These are phyloP conservation scores for Drepanosiphum platanoidis DNA, from an alignment of 2,888 invertebrate species.

Conservation along the genomic window DNA sequence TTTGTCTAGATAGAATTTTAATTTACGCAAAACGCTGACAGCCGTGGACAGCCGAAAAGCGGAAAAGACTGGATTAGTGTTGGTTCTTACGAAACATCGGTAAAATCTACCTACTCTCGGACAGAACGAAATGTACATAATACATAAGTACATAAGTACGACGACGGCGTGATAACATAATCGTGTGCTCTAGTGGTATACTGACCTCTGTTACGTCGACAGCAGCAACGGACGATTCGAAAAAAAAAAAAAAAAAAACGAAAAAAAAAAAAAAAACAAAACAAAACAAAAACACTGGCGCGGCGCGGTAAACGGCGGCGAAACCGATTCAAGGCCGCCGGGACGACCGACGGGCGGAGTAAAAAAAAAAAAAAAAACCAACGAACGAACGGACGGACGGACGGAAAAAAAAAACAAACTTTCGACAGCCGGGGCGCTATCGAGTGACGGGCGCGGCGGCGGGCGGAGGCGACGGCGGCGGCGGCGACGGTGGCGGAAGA, in stretches of 20 bases:
- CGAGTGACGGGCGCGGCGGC: slow-evolving; percentile 47
- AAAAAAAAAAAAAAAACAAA: too few relatives aligned
- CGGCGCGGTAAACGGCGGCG: background rate
- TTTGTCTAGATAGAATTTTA: too few relatives aligned
- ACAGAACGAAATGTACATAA: too few relatives aligned
- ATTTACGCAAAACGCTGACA: too few relatives aligned
- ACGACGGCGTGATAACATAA: too few relatives aligned
- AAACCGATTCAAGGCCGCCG: slow-evolving; percentile 30
- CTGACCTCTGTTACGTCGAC: slow-evolving; percentile 50
- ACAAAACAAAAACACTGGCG: background rate
- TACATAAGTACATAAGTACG: too few relatives aligned
- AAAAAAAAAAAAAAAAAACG: too few relatives aligned
- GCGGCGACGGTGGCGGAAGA: background rate
- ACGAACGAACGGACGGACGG: background rate
- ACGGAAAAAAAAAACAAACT: slow-evolving; percentile 37
- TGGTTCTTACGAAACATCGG: too few relatives aligned
- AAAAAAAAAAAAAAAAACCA: slow-evolving; percentile 45
- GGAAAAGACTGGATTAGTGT: too few relatives aligned
- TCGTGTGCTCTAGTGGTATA: background rate
- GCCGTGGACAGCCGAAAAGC: too few relatives aligned
- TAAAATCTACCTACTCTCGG: too few relatives aligned
- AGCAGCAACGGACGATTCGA: background rate
- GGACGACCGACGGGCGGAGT: background rate
- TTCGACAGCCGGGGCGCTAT: slow-evolving; percentile 53
- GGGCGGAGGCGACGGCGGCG: slow-evolving; percentile 1